Base-by-base conservation (phyloP, 2,113 vertebrate species). In the Corythornis vintsioides region DNA sequence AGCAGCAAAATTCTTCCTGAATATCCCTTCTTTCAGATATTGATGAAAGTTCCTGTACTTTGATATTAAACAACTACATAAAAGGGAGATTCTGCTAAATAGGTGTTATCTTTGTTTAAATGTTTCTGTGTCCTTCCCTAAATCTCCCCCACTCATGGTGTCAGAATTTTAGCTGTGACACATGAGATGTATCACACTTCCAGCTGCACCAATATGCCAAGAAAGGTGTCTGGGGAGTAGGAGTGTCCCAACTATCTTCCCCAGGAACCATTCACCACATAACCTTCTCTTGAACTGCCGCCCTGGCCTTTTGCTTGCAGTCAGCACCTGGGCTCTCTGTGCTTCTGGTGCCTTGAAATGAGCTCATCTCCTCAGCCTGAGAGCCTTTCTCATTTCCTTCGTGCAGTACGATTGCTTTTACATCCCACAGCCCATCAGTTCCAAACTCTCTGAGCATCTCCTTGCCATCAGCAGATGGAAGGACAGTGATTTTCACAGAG, bases 91-190 rank as follows among this genome's bases (percentile, higher is more conserved):
- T 29, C 24, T 75, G 47, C 6, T 86, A 21, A 83, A 64, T 80
- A n/a, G 2, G 4, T 78, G 47, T 75, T 16, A 57, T 42, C 59
- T 83, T 65, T 75, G 45, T 31, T 76, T 82, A 82, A 89, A 63
- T 61, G 19, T 73, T 85, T 93, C 63, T 55, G 20, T 0, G 0
- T 71, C 10, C 35, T 92, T 87, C 26, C 57, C 55, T 84, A 43
- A 53, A 71, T 55, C 24, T 87, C 42, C 21, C 22, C 16, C 3
- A 8, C 45, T 89, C 35, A 50, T n/a, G 11, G 14, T 65, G 57
- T 61, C 59, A 73, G 74, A 83, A 53, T 73, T 92, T 82, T 53
- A 72, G 35, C 66, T 76, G 45, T 92, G 53, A 42, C 55, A 28
- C 18, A 9, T 12, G 9, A 66, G 50, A 55, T 1, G 1, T 42